Evolutionary conservation across 53 echinoderm and acorn worm genomes (phyloP), one percentile per base, ranked within the genome.

Genomic region (Holothuria scabra): DNA sequence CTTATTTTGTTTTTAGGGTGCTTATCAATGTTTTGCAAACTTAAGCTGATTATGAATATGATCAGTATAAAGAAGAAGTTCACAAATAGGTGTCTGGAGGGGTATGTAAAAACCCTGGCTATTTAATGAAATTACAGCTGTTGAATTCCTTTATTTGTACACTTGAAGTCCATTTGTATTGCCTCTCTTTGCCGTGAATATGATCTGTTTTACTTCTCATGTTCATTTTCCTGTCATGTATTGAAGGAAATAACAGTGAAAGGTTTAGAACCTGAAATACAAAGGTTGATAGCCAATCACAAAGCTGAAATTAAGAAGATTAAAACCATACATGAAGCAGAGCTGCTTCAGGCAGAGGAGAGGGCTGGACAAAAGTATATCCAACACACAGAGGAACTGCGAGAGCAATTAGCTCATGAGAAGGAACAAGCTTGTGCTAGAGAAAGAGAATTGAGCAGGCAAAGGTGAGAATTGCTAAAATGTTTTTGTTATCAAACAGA

Each of bases 301-400:
- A 99, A 99, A 85, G 81, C 86, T 3, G 99, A 99, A 81, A 87
- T 88, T n/a, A 99, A 99, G 86, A 99, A 99, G 70, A 64, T 99
- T n/a, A 99, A 95, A 68, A 93, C 99, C 16, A 99, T 99, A 46
- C 99, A 99, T 41, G 99, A 99, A 88, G 99, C 99, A 49, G 99
- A 99, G 89, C 79, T 95, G 66, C 81, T 95, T 16, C 99, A 99
- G 66, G 76, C 92, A 0, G 99, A 99, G 82, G 99, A 99, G 89
- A 83, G 99, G 82, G 97, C 97, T 12, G 97, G 97, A 21, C 94
- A 92, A 63, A 97, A 97, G 57, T 97, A 97, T 81, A 89, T 97
- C 66, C 80, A 88, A 52, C 97, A 94, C 74, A 97, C 84, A 13
- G 97, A 97, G 57, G 97, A 97, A 67, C 84, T 97, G n/a, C 84